These are phyloP conservation scores for Enteromius thamalakanensis DNA, from an alignment of 2,797 vertebrate species.

Conservation along the genomic window DNA sequence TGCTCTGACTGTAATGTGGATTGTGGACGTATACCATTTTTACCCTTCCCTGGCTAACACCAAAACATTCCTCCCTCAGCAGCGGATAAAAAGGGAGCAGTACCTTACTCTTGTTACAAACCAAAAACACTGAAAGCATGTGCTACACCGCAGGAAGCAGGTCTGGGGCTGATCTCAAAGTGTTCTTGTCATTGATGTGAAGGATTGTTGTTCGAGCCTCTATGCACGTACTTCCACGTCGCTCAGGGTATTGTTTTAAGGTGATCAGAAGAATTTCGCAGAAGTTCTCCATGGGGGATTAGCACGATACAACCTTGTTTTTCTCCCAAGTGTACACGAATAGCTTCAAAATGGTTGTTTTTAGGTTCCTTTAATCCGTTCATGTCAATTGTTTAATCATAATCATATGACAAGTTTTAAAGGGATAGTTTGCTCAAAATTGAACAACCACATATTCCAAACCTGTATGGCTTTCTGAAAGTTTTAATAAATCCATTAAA, in stretches of 20 bases:
- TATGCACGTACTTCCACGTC: background rate
- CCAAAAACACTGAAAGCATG: background rate
- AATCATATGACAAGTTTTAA: background rate
- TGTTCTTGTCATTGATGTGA: conserved; percentile 40
- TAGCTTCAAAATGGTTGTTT: background rate
- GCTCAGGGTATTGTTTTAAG: conserved; percentile 20
- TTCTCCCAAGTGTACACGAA: background rate
- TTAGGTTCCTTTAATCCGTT: background rate
- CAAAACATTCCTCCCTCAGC: background rate
- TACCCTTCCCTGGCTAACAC: background rate
- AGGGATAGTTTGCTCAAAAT: background rate
- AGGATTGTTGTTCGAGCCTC: conserved; percentile 30
- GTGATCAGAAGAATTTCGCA: conserved; percentile 50
- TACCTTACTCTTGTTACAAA: background rate
- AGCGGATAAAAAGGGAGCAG: background rate
- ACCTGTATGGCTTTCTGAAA: background rate
- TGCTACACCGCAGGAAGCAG: background rate
- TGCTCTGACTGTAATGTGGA: conserved; percentile 29
- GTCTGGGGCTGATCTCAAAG: conserved; percentile 6
- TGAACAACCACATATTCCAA: background rate
- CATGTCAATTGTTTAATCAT: background rate
- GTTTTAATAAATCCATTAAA: background rate
- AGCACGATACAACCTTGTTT: conserved; percentile 3
- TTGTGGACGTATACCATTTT: conserved; percentile 9
- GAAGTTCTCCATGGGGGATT: conserved; percentile 41